Conservation (phyloP, 2,888 invertebrate genomes). For the Xestia rhomboidea region DNA sequence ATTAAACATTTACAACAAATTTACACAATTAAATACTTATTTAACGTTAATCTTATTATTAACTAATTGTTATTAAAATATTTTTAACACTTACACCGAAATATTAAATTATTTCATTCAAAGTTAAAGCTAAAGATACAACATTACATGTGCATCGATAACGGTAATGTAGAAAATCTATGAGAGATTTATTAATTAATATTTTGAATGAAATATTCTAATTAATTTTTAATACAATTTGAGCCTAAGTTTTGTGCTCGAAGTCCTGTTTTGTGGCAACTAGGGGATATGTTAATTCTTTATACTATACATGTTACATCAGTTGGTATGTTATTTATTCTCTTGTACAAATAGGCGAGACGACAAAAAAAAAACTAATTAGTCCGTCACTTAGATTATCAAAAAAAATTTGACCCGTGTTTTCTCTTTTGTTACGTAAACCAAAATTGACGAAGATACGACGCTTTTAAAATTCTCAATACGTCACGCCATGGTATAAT, state of each 20-base stretch:
- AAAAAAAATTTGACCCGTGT: too few species aligned
- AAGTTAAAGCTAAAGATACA: constrained; percentile 66
- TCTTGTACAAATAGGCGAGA: constrained; percentile 47
- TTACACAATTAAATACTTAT: constrained; percentile 74
- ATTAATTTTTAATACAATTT: constrained; percentile 79
- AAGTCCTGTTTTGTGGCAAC: constrained; percentile 79
- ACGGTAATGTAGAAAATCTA: constrained; percentile 53
- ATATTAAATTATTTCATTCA: constrained; percentile 79
- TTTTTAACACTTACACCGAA: constrained; percentile 75
- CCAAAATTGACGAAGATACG: too few species aligned
- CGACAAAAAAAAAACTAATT: too few species aligned
- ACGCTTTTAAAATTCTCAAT: too few species aligned
- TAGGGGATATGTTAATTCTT: constrained; percentile 88
- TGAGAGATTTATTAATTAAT: constrained; percentile 31
- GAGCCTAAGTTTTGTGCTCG: constrained; percentile 88
- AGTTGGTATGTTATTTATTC: constrained; percentile 50
- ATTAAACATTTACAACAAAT: constrained; percentile 80
- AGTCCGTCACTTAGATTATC: too few species aligned
- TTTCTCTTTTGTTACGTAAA: too few species aligned
- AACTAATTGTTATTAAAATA: constrained; percentile 73
- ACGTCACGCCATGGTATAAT: too few species aligned
- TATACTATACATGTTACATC: constrained; percentile 75
- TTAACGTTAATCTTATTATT: constrained; percentile 72
- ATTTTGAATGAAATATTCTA: constrained; percentile 80
- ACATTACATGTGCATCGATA: constrained; percentile 74